Evolutionary conservation across 1,140 invertebrate species (phyloP).

Genomic region (Thalassaphorura encarpata): DNA sequence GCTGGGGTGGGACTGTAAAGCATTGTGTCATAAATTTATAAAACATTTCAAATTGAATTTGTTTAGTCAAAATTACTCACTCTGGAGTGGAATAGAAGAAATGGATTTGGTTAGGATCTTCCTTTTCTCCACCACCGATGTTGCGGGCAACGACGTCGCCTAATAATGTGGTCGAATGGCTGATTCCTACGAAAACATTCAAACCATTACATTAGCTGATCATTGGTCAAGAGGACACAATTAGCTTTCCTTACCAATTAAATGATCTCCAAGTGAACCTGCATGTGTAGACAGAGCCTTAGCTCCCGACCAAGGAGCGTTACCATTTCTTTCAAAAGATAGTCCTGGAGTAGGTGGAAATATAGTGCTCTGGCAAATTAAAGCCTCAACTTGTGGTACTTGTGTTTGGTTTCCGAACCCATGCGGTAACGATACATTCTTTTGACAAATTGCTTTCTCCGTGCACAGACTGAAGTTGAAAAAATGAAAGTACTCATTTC

Average conservation of each 20-base stretch:
- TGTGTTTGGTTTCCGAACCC: slow-evolving; percentile 25
- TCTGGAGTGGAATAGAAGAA: slow-evolving; percentile 40
- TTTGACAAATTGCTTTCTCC: slow-evolving; percentile 37
- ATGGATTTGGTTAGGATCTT: slow-evolving; percentile 37
- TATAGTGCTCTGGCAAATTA: slow-evolving; percentile 45
- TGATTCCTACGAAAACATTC: slow-evolving; percentile 39
- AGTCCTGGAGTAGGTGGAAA: slow-evolving; percentile 36
- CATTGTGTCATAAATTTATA: slow-evolving; percentile 2
- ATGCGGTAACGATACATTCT: slow-evolving; percentile 27
- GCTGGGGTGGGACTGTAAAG: slow-evolving; percentile 41
- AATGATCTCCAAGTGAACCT: slow-evolving; percentile 43
- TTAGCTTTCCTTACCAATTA: slow-evolving; percentile 36
- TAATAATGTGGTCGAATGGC: slow-evolving; percentile 35
- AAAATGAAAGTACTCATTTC: slow-evolving; percentile 48
- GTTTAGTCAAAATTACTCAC: slow-evolving; percentile 34
- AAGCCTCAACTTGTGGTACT: slow-evolving; percentile 34
- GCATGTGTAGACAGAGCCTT: slow-evolving; percentile 42
- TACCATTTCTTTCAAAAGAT: slow-evolving; percentile 9
- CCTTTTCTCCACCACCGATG: slow-evolving; percentile 32
- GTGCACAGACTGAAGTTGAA: slow-evolving; percentile 52
- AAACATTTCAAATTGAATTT: not conserved
- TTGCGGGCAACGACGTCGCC: slow-evolving; percentile 37
- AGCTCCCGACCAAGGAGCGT: slow-evolving; percentile 13
- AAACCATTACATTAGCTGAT: no score
- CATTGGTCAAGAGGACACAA: no score